Evolutionary conservation across 2,888 invertebrate species (phyloP), one percentile per base, ranked within the genome.

Genomic region (Drosophila suboccidentalis): DNA sequence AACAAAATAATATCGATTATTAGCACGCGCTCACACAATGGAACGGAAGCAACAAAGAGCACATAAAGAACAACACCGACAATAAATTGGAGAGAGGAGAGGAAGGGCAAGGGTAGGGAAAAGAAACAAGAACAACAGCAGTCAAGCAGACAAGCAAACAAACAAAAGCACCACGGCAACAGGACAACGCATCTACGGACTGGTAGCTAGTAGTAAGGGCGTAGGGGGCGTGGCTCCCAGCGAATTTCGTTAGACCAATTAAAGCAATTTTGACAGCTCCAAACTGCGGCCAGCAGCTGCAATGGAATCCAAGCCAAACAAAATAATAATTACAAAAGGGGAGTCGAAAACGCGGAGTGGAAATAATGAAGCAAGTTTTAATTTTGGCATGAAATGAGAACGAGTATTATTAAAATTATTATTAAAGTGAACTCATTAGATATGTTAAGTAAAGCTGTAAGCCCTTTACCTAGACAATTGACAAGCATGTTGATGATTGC

Each of bases 1-100:
- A 86, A 89, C 80, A 89, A 75, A 87, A 89, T 86, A 84, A 87
- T 87, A 86, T 86, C 86, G 87, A 86, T 86, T 86, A 86, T 89
- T 82, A 84, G 75, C 82, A 80, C 80, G 67, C 74, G 32, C 74
- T 17, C 59, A 64, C 51, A 78, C 64, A 71, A 65, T 58, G 55
- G 55, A 26, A 44, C n/a, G 49, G 58, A 57, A 34, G 50, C 11
- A 64, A 44, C 65, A 68, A 63, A 72, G 54, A 63, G 57, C 76
- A 55, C 70, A 87, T 71, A 73, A 87, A 67, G 60, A 68, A 60
- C 57, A 65, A 44, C 54, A 61, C n/a, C 43, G 67, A 32, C 46
- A 44, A 19, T 36, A 55, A 19, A 22, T 51, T 49, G 53, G 32
- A 58, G 39, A 38, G 50, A 55, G 53, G 59, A 47, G 26, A 8